These are phyloP conservation scores for Thera obeliscata DNA, from an alignment of 2,888 invertebrate species.

Conservation along the genomic window DNA sequence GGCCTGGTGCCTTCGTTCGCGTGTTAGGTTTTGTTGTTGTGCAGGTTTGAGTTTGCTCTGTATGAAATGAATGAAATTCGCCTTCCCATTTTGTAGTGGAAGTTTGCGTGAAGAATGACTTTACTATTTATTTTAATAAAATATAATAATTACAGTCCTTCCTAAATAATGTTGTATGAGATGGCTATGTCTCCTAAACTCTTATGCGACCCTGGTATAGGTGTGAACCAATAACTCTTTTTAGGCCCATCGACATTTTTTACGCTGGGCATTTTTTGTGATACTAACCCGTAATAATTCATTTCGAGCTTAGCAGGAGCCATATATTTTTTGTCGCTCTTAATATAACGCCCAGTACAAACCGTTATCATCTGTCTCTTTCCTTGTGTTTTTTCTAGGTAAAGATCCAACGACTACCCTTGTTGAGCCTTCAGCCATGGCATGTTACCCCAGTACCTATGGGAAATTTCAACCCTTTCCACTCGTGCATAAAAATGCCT, in stretches of 20 bases:
- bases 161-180: background rate
- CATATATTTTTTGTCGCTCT: constrained; percentile 29
- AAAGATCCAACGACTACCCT: constrained; percentile 21
- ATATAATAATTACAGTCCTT: no score
- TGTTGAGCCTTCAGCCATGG: constrained; percentile 31
- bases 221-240: constrained; percentile 50
- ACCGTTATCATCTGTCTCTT: constrained; percentile 8
- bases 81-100: constrained; percentile 10
- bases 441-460: constrained; percentile 50
- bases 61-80: constrained; percentile 29
- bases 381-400: constrained; percentile 3
- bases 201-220: constrained; percentile 45
- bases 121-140: no score
- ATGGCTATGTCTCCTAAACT: constrained; percentile 8
- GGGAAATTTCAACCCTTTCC: constrained; percentile 45
- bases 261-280: constrained; percentile 29
- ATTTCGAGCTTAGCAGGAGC: constrained; percentile 16
- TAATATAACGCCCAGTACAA: constrained; percentile 9
- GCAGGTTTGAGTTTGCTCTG: constrained; percentile 20
- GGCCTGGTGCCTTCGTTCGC: constrained; percentile 43
- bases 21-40: constrained; percentile 43
- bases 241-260: constrained; percentile 33
- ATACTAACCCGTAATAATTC: constrained; percentile 22
- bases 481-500: constrained; percentile 7
- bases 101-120: background rate